Conservation (phyloP, 2,888 invertebrate species). For the Anthophora plumipes region DNA sequence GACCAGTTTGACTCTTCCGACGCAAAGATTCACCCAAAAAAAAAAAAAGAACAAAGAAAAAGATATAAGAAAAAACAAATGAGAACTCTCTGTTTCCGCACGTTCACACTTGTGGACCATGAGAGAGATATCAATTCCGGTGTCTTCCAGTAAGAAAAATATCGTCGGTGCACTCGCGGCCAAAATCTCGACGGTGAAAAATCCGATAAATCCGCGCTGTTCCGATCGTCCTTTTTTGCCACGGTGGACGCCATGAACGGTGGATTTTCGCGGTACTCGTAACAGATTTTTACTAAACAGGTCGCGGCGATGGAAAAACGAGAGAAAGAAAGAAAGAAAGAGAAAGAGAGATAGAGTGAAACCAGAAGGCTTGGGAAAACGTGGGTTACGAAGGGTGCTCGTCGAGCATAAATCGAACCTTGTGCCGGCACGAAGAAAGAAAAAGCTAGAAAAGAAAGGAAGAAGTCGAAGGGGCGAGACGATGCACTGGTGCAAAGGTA, state of each 20-base stretch:
- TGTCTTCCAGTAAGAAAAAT: neutral
- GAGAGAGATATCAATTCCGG: neutral
- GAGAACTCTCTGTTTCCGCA: neutral
- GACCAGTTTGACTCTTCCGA: neutral
- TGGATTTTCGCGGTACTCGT: constrained; percentile 24
- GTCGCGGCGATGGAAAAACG: no score
- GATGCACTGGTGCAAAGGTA: constrained; percentile 73
- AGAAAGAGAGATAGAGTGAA: neutral
- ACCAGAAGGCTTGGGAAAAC: no score
- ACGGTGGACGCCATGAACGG: neutral
- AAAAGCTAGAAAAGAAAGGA: constrained; percentile 64
- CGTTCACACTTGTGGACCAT: no score
- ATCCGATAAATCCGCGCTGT: neutral
- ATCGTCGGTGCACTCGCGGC: neutral
- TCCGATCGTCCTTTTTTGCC: constrained; percentile 34
- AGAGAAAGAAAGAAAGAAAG: neutral
- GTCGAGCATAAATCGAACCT: constrained; percentile 59
- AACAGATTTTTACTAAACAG: constrained; percentile 22
- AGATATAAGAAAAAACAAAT: no score
- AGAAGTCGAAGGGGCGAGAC: constrained; percentile 69
- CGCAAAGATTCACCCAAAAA: no score
- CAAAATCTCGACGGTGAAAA: neutral
- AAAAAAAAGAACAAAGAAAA: no score
- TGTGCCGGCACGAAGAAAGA: constrained; percentile 57
- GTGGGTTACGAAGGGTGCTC: constrained; percentile 4